phyloP scores from a whole-genome alignment of 1,140 invertebrate species.

The Apis dorsata region DNA sequence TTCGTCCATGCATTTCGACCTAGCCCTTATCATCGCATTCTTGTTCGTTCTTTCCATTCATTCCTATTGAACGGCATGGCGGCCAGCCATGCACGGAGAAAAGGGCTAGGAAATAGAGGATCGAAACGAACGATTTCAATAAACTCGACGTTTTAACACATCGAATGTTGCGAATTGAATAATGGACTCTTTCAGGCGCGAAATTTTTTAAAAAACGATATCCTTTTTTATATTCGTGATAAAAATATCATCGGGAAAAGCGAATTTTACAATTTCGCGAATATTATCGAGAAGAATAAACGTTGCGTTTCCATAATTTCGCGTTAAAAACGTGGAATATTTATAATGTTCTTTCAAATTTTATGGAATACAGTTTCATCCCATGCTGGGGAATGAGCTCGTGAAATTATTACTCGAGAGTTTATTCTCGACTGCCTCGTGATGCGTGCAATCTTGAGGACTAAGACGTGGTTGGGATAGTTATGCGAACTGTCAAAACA shows the following conservation, averaged over 20 bases:
- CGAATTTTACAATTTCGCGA: too few species aligned
- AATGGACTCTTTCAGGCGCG: background rate
- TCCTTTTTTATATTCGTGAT: too few species aligned
- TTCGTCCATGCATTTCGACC: slow-evolving; percentile 8
- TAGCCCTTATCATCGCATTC: slow-evolving; percentile 32
- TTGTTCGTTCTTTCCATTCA: slow-evolving; percentile 34
- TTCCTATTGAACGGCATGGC: background rate
- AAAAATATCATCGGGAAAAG: too few species aligned
- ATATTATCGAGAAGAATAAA: too few species aligned
- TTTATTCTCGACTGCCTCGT: background rate
- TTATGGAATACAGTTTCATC: background rate
- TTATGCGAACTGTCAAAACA: background rate
- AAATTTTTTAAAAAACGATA: background rate
- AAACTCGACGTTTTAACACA: slow-evolving; percentile 32
- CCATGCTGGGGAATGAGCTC: too few species aligned
- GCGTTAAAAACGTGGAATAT: background rate
- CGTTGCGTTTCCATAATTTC: background rate
- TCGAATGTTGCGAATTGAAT: slow-evolving; percentile 1
- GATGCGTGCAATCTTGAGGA: background rate
- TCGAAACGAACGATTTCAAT: slow-evolving; percentile 38
- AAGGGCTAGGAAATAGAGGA: background rate
- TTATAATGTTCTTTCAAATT: background rate
- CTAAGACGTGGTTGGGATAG: background rate
- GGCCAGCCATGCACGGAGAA: background rate
- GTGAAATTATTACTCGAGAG: background rate